These are phyloP conservation scores for Pempheris klunzingeri DNA, from an alignment of 2,797 vertebrate species.

Conservation along the genomic window DNA sequence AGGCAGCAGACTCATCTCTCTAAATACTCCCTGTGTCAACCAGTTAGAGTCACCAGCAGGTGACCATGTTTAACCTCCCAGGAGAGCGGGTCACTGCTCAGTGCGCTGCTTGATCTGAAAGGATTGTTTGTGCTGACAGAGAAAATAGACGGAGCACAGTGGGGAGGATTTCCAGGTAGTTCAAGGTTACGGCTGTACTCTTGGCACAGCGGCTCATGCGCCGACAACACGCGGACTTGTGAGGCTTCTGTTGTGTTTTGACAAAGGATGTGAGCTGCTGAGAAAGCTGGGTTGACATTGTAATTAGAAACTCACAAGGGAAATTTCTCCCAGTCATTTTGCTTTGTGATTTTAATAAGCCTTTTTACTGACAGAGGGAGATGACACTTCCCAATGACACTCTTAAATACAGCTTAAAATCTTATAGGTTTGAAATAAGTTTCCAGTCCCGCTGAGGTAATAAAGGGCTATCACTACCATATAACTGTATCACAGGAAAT, in stretches of 20 bases:
- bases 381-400: neutral
- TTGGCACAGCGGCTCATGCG: neutral
- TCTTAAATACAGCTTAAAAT: neutral
- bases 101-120: conserved; percentile 39
- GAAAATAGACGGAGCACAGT: conserved; percentile 44
- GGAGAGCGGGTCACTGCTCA: conserved; percentile 50
- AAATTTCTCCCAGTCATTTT: conserved; percentile 34
- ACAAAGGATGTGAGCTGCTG: conserved; percentile 5
- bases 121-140: conserved; percentile 53
- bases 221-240: neutral
- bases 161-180: conserved; percentile 54
- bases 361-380: neutral
- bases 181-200: conserved; percentile 67
- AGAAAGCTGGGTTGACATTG: conserved; percentile 25
- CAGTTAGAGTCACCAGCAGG: conserved; percentile 63
- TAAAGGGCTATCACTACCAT: neutral
- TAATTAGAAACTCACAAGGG: conserved; percentile 25
- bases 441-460: neutral
- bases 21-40: conserved; percentile 57
- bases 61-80: conserved; percentile 49
- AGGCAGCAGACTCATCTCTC: conserved; percentile 54
- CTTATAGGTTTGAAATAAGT: conserved; percentile 13
- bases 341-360: conserved; percentile 35
- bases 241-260: neutral
- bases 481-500: conserved; percentile 5